A percentile compares a stretch with the other conserved stretches of the same genome.
phyloP scores from a whole-genome alignment of 2,888 invertebrate genomes.

The Chesias legatella region DNA sequence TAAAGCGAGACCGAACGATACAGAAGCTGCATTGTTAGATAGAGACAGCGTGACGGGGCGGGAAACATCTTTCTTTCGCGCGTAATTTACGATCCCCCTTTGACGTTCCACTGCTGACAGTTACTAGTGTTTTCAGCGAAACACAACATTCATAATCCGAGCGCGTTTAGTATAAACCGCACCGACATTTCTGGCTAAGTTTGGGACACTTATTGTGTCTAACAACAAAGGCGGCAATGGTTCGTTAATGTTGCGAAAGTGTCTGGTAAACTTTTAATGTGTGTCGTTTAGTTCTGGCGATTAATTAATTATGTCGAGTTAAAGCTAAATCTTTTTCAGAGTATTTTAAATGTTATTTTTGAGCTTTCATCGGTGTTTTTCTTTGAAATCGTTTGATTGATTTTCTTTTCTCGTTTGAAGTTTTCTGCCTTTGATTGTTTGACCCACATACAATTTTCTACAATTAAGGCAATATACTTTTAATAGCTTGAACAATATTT shows the following conservation, averaged over 20 bases:
- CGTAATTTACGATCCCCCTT: slow-evolving; percentile 52
- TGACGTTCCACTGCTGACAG: slow-evolving; percentile 52
- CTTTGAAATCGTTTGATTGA: slow-evolving; percentile 27
- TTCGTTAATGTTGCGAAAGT: slow-evolving; percentile 54
- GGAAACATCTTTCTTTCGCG: slow-evolving; percentile 71
- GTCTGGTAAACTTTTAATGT: slow-evolving; percentile 47
- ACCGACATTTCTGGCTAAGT: slow-evolving; percentile 54
- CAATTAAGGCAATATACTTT: no score
- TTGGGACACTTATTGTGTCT: slow-evolving; percentile 28
- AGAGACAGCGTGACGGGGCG: slow-evolving; percentile 47
- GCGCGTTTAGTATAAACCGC: slow-evolving; percentile 43
- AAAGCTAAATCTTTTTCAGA: slow-evolving; percentile 31
- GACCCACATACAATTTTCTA: slow-evolving; percentile 3
- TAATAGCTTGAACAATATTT: no score
- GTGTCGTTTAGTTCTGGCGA: slow-evolving; percentile 42
- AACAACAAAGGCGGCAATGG: slow-evolving; percentile 68
- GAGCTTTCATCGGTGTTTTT: slow-evolving; percentile 33
- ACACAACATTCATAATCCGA: slow-evolving; percentile 64
- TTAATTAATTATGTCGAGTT: slow-evolving; percentile 44
- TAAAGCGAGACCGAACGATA: slow-evolving; percentile 43
- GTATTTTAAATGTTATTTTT: slow-evolving; percentile 35
- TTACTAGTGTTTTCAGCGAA: slow-evolving; percentile 60
- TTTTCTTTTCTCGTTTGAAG: slow-evolving; percentile 9
- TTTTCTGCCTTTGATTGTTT: slow-evolving; percentile 12
- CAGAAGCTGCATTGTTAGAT: slow-evolving; percentile 28